phyloP scores from a whole-genome alignment of 2,113 vertebrate genomes.

The Fregata magnificens region DNA sequence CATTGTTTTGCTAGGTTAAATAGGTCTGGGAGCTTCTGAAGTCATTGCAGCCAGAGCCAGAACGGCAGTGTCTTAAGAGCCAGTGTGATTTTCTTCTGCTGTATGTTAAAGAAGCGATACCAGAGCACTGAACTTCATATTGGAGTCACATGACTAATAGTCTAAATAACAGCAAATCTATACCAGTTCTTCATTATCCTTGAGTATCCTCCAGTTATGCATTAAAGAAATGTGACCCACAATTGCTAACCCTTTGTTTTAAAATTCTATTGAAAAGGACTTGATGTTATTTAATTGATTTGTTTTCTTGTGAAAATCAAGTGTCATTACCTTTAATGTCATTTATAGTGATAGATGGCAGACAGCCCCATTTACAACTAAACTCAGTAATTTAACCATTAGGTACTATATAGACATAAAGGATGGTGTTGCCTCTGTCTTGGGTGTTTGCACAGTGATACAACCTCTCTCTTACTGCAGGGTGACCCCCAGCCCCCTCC shows the following conservation, averaged over 20 bases:
- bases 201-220: not conserved
- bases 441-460: not conserved
- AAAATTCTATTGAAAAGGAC: not conserved
- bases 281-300: not conserved
- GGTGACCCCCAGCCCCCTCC: not conserved
- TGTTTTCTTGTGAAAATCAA: not conserved
- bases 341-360: not conserved
- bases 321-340: not conserved
- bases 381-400: not conserved
- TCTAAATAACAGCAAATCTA: not conserved
- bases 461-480: not conserved
- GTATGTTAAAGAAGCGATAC: not conserved
- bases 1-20: not conserved
- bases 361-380: not conserved
- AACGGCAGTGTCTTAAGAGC: not conserved
- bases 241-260: not conserved
- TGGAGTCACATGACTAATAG: not conserved
- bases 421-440: not conserved
- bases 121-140: not conserved
- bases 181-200: not conserved
- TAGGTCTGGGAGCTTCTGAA: not conserved
- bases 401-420: not conserved
- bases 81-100: not conserved
- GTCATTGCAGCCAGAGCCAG: not conserved
- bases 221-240: not conserved